Conservation (phyloP, 2,797 vertebrate genomes). For the Enteromius mattozi region DNA sequence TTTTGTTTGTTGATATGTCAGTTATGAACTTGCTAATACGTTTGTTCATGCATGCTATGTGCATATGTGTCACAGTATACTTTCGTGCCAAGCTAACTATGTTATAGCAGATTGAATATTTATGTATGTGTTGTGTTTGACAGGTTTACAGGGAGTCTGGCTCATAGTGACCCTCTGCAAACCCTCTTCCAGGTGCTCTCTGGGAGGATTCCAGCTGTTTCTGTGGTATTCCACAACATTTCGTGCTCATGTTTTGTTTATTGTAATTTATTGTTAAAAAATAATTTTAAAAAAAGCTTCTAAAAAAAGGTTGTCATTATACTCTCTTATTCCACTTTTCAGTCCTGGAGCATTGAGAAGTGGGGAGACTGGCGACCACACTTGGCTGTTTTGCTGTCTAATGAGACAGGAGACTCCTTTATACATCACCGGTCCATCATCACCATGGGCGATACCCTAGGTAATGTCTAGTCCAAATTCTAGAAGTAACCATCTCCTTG, state of each 20-base stretch:
- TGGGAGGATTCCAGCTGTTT: slow-evolving; percentile 84
- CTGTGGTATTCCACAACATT: slow-evolving; percentile 75
- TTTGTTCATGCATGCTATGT: not conserved
- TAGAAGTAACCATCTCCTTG: not conserved
- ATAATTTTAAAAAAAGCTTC: no score
- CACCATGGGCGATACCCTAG: slow-evolving; percentile 88
- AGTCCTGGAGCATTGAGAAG: slow-evolving; percentile 76
- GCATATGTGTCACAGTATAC: not conserved
- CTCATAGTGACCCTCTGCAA: slow-evolving; percentile 86
- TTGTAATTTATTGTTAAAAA: not conserved
- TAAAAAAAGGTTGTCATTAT: not conserved
- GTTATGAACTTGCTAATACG: not conserved
- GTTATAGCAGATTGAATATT: not conserved
- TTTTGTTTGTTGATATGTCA: not conserved
- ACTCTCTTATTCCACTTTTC: not conserved
- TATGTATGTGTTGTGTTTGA: slow-evolving; percentile 47
- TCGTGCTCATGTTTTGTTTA: not conserved
- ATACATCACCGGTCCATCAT: slow-evolving; percentile 79
- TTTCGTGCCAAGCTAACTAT: not conserved
- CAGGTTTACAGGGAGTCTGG: slow-evolving; percentile 90
- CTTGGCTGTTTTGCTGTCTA: slow-evolving; percentile 88
- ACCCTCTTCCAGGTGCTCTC: slow-evolving; percentile 93
- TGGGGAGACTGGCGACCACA: slow-evolving; percentile 94
- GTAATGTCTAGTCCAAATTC: slow-evolving; percentile 67
- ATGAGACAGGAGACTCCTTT: slow-evolving; percentile 78